Percentiles rank a stretch among this genome's conserved stretches.
Evolutionary conservation across 2,113 vertebrate species (phyloP).

Genomic region (Pontoporia blainvillei): DNA sequence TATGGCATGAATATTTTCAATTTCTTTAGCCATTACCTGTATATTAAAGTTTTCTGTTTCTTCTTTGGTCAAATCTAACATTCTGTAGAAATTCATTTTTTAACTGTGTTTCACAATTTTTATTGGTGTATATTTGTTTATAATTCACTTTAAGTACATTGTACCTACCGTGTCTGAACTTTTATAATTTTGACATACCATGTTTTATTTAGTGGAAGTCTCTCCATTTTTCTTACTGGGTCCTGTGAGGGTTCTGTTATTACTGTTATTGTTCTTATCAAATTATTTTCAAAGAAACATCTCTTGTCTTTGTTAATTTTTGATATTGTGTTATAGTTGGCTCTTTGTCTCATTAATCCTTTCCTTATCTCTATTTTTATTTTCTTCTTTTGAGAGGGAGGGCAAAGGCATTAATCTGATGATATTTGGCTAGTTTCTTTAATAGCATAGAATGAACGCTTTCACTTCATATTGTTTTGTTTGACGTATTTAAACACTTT

Average conservation of each 20-base stretch:
- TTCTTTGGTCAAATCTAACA: background rate
- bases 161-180: background rate
- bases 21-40: background rate
- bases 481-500: background rate
- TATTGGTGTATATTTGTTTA: background rate
- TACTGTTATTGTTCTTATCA: background rate
- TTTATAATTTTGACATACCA: background rate
- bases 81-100: background rate
- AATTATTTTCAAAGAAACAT: background rate
- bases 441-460: background rate
- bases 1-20: background rate
- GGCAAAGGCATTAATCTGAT: background rate
- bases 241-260: background rate
- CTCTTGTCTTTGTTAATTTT: background rate
- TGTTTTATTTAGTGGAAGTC: background rate
- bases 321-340: background rate
- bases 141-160: background rate
- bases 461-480: background rate
- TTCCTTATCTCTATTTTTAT: background rate
- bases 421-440: background rate
- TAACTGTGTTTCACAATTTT: background rate
- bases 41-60: background rate
- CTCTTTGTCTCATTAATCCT: background rate
- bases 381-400: background rate
- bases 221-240: background rate